Evolutionary conservation across 2,888 invertebrate genomes (phyloP).

Genomic region (Dusona sp.): DNA sequence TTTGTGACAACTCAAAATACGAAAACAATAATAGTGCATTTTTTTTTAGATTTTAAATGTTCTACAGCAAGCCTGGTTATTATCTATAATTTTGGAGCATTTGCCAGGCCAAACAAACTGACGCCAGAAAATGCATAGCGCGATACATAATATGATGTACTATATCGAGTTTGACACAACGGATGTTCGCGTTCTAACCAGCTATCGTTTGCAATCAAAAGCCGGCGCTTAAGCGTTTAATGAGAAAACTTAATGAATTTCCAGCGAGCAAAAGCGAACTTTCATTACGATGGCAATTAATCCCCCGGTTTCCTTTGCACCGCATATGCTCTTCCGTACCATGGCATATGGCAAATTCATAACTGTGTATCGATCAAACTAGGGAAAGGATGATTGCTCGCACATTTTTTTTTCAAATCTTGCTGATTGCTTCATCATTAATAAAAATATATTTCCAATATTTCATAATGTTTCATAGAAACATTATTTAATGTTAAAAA

Average conservation of each 20-base stretch:
- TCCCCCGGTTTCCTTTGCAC: constrained; percentile 10
- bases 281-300: constrained; percentile 32
- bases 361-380: neutral
- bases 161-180: neutral
- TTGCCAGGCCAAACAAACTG: neutral
- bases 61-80: no score
- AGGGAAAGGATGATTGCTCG: neutral
- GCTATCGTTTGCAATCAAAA: neutral
- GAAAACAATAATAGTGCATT: neutral
- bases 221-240: neutral
- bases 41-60: neutral
- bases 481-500: neutral
- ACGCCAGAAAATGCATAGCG: neutral
- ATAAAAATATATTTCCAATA: neutral
- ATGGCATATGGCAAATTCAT: constrained; percentile 1
- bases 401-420: neutral
- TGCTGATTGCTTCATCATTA: neutral
- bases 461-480: neutral
- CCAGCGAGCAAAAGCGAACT: neutral
- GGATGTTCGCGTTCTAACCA: neutral
- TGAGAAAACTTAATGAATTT: constrained; percentile 44
- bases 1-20: neutral
- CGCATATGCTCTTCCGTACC: neutral
- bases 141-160: neutral
- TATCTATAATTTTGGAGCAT: neutral